phyloP scores from a whole-genome alignment of 2,113 vertebrate species.

The Caranx melampygus region DNA sequence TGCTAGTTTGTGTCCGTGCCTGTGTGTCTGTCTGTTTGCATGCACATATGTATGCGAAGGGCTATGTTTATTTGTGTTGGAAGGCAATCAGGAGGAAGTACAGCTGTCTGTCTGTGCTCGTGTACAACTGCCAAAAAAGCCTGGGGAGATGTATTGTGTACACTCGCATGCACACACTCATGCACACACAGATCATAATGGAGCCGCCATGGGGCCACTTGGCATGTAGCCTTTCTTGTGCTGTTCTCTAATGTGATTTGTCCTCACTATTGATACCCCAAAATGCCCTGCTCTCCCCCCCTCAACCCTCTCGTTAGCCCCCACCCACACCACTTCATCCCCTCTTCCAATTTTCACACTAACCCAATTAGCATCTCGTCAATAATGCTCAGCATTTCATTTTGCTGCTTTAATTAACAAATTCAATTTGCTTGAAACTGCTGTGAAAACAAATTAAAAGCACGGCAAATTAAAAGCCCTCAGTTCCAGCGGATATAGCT shows the following conservation, averaged over 20 bases:
- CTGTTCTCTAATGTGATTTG: conserved; percentile 94
- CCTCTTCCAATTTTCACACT: conserved; percentile 91
- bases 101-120: conserved; percentile 38
- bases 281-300: conserved; percentile 82
- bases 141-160: conserved; percentile 65
- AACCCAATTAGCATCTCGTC: conserved; percentile 99
- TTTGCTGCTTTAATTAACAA: conserved; percentile 99
- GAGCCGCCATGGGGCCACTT: conserved; percentile 81
- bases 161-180: conserved; percentile 75
- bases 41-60: background rate
- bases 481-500: conserved; percentile 87
- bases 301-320: conserved; percentile 75
- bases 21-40: background rate
- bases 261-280: conserved; percentile 91
- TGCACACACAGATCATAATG: conserved; percentile 64
- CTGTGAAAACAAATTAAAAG: conserved; percentile 99
- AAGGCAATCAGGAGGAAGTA: conserved; percentile 34
- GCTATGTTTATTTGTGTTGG: conserved; percentile 38
- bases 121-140: conserved; percentile 45
- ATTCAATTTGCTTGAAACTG: conserved; percentile 97
- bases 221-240: conserved; percentile 81
- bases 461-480: conserved; percentile 91
- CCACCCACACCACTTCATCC: conserved; percentile 80
- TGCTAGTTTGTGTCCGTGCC: background rate
- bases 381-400: conserved; percentile 99